phyloP scores from a whole-genome alignment of 2,888 invertebrate species.

The Xylota segnis region DNA sequence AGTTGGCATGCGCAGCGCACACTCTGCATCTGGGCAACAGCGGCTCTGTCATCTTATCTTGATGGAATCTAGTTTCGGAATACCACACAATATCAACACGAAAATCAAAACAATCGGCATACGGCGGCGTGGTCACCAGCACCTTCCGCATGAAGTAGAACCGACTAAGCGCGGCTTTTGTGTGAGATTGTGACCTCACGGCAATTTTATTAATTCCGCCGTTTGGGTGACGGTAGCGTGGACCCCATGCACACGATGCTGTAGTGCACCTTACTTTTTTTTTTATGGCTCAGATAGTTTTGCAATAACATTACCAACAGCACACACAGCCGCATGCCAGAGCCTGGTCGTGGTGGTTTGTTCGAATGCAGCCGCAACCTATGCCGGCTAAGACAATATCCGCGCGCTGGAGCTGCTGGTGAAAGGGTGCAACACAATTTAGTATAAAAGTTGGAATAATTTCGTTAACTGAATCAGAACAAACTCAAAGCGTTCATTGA shows the following conservation, averaged over 20 bases:
- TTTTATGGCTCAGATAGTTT: slow-evolving; percentile 30
- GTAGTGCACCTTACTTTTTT: not conserved
- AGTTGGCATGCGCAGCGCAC: slow-evolving; percentile 11
- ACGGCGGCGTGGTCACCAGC: slow-evolving; percentile 34
- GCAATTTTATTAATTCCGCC: slow-evolving; percentile 63
- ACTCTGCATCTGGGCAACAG: slow-evolving; percentile 18
- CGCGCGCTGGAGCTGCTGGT: slow-evolving; percentile 31
- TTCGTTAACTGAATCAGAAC: slow-evolving; percentile 66
- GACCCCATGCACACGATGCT: slow-evolving; percentile 18
- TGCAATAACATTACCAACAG: slow-evolving; percentile 48
- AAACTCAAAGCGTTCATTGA: slow-evolving; percentile 69
- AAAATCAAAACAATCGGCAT: slow-evolving; percentile 62
- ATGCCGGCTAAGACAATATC: slow-evolving; percentile 56
- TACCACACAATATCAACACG: slow-evolving; percentile 47
- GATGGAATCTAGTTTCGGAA: slow-evolving; percentile 54
- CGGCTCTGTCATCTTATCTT: slow-evolving; percentile 41
- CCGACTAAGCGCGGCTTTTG: slow-evolving; percentile 25
- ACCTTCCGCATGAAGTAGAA: slow-evolving; percentile 40
- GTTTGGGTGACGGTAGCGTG: slow-evolving; percentile 20
- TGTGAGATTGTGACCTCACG: slow-evolving; percentile 67
- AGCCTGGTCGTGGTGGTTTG: slow-evolving; percentile 24
- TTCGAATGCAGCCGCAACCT: slow-evolving; percentile 50
- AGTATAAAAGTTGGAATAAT: slow-evolving; percentile 71
- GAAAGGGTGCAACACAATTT: slow-evolving; percentile 70
- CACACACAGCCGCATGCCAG: slow-evolving; percentile 52